phyloP scores from a whole-genome alignment of 2,888 invertebrate species.

The Masnerella sp. region DNA sequence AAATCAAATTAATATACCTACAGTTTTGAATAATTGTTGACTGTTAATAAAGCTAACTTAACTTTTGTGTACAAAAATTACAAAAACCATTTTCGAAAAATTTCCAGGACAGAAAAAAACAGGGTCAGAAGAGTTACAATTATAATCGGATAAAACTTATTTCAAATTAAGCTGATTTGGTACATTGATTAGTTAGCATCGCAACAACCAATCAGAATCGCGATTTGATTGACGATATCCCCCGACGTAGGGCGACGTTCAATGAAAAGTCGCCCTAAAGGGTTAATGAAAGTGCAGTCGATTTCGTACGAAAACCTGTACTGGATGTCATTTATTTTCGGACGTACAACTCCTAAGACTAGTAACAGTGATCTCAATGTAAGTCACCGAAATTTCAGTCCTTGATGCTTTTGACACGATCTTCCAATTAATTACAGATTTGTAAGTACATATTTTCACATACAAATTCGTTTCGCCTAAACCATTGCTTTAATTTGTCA shows the following conservation, averaged over 20 bases:
- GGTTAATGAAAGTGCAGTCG: conserved; percentile 55
- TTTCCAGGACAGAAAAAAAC: not conserved
- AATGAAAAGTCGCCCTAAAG: conserved; percentile 51
- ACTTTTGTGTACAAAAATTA: too few relatives aligned
- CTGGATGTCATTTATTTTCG: conserved; percentile 50
- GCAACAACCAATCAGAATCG: conserved; percentile 25
- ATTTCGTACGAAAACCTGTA: conserved; percentile 45
- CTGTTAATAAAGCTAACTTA: too few relatives aligned
- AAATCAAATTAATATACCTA: too few relatives aligned
- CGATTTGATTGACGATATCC: conserved; percentile 24
- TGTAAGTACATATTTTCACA: conserved; percentile 33
- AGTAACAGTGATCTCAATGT: conserved; percentile 33
- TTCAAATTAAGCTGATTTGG: conserved; percentile 3
- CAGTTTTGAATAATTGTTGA: too few relatives aligned
- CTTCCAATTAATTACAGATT: conserved; percentile 39
- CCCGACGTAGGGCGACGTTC: conserved; percentile 31
- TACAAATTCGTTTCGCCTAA: conserved; percentile 19
- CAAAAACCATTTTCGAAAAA: too few relatives aligned
- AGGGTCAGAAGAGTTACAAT: too few relatives aligned
- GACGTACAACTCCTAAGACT: conserved; percentile 11
- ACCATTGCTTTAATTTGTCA: conserved; percentile 24
- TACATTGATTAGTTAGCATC: conserved; percentile 17
- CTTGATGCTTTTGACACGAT: conserved; percentile 14
- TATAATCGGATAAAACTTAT: not conserved
- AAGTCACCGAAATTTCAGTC: conserved; percentile 10